Evolutionary conservation across 2,113 vertebrate genomes (phyloP).

Genomic region (Osmerus mordax): DNA sequence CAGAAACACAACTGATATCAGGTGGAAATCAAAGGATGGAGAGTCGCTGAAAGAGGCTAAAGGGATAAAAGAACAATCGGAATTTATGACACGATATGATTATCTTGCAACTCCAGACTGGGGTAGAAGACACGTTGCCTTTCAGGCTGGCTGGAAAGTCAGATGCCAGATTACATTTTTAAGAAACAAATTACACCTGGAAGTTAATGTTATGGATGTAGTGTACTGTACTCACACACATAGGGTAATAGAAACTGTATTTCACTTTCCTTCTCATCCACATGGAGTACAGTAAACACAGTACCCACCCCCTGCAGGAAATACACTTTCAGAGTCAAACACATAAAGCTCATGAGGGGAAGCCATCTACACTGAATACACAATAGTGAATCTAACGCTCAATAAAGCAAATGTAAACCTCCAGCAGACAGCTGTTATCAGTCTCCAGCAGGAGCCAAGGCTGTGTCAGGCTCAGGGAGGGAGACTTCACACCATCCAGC

Average conservation of each 20-base stretch:
- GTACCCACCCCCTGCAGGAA: constrained; percentile 12
- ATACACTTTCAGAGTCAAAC: constrained; percentile 6
- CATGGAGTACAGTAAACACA: too few relatives aligned
- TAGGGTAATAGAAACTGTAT: too few relatives aligned
- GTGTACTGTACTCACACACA: too few relatives aligned
- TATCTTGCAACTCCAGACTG: constrained; percentile 10
- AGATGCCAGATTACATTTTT: too few relatives aligned
- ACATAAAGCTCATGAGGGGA: constrained; percentile 39
- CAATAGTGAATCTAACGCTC: constrained; percentile 59
- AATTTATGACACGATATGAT: constrained; percentile 27
- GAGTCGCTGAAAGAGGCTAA: constrained; percentile 32
- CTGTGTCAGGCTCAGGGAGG: constrained; percentile 32
- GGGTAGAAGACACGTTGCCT: too few relatives aligned
- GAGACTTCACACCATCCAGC: background rate
- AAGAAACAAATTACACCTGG: too few relatives aligned
- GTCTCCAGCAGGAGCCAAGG: constrained; percentile 57
- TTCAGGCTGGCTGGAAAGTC: too few relatives aligned
- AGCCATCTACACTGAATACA: constrained; percentile 60
- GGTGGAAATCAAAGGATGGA: constrained; percentile 36
- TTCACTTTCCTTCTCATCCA: too few relatives aligned
- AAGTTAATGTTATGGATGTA: too few relatives aligned
- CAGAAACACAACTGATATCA: constrained; percentile 25
- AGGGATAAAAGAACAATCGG: constrained; percentile 41
- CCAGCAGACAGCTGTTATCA: constrained; percentile 53
- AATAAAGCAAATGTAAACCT: constrained; percentile 68